Conservation (phyloP, 2,113 vertebrate species). For the Campylomormyrus tamandua region DNA sequence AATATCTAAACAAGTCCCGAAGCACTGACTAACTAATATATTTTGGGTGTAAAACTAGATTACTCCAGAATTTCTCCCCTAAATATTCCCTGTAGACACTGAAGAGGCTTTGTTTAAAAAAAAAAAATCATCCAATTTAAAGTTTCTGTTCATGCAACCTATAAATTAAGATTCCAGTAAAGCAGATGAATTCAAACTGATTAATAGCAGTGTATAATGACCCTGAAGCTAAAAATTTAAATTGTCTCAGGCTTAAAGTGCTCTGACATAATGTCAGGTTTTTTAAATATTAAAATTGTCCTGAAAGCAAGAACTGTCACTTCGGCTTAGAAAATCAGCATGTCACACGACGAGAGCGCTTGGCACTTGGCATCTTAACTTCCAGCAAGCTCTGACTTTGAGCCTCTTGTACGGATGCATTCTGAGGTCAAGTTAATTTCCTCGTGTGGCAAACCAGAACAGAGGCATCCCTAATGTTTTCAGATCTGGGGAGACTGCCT, state of each 20-base stretch:
- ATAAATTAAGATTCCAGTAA: constrained; percentile 10
- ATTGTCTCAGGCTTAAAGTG: constrained; percentile 10
- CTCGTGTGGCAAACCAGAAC: neutral
- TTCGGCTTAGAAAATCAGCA: constrained; percentile 16
- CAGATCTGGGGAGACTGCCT: neutral
- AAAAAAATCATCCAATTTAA: neutral
- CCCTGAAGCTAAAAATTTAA: constrained; percentile 15
- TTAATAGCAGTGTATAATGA: constrained; percentile 14
- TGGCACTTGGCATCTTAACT: neutral
- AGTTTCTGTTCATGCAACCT: neutral
- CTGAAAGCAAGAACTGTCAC: constrained; percentile 26
- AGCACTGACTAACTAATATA: neutral
- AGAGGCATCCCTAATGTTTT: neutral
- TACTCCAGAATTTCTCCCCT: neutral
- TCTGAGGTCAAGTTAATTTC: constrained; percentile 3
- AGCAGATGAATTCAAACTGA: constrained; percentile 15
- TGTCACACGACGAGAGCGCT: neutral
- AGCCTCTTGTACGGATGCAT: neutral
- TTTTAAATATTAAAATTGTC: constrained; percentile 27
- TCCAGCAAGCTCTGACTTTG: neutral
- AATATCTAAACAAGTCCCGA: neutral
- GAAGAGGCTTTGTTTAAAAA: neutral
- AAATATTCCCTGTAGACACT: neutral
- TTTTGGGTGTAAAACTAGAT: neutral
- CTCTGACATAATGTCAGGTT: constrained; percentile 21